A percentile compares a stretch with the other conserved stretches of the same genome.
phyloP scores from a whole-genome alignment of 2,797 vertebrate species.

The Macroramphosus scolopax region DNA sequence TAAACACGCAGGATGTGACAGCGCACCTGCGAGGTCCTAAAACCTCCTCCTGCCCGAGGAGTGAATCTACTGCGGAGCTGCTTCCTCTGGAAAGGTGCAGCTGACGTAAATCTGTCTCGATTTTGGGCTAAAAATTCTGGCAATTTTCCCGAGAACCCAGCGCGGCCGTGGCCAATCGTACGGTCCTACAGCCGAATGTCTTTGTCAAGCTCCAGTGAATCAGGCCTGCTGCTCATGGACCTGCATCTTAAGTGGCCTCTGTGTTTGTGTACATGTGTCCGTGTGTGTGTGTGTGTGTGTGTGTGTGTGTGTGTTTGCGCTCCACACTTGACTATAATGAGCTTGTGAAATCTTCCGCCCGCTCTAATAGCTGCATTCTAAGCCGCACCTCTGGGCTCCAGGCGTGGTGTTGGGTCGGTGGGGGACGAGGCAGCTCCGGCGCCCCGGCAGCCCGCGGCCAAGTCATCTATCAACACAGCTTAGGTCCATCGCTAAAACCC shows the following conservation, averaged over 20 bases:
- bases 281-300: constrained; percentile 12
- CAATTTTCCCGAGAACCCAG: constrained; percentile 15
- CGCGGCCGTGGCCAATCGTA: constrained; percentile 12
- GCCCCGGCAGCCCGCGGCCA: constrained; percentile 54
- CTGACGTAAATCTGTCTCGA: constrained; percentile 23
- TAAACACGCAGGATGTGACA: too few species aligned
- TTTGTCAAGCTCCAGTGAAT: constrained; percentile 30
- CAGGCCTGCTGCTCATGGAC: constrained; percentile 33
- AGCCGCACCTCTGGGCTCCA: constrained; percentile 63
- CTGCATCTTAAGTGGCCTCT: constrained; percentile 52
- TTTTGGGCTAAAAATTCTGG: constrained; percentile 25
- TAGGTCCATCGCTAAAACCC: constrained; percentile 62
- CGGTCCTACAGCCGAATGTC: constrained; percentile 19
- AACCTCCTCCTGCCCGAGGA: constrained; percentile 40
- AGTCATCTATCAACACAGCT: constrained; percentile 66
- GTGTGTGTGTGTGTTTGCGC: constrained; percentile 16
- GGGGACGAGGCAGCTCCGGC: constrained; percentile 52
- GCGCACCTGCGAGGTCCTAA: not conserved
- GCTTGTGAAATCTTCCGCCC: constrained; percentile 66
- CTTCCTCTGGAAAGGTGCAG: constrained; percentile 26
- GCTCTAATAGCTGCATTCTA: constrained; percentile 70
- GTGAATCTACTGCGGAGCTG: constrained; percentile 51
- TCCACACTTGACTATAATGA: constrained; percentile 68
- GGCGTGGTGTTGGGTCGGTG: constrained; percentile 39
- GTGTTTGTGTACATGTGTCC: constrained; percentile 32